phyloP scores from a whole-genome alignment of 2,113 vertebrate species.

The Lichenostomus cassidix region DNA sequence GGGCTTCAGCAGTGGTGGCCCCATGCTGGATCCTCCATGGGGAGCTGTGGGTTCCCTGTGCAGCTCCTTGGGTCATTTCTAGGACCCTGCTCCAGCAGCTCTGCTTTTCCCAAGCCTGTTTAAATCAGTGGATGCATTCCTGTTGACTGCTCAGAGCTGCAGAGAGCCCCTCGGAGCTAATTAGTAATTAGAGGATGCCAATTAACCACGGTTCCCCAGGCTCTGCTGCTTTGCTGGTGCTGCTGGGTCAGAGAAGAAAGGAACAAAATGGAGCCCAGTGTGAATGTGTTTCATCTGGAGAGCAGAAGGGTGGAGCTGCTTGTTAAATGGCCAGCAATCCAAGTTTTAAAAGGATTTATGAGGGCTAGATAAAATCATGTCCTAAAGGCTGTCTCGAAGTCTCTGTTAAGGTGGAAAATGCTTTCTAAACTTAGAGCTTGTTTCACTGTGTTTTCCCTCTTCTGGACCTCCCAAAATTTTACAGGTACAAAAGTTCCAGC shows the following conservation, averaged over 20 bases:
- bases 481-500: background rate
- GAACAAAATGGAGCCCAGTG: background rate
- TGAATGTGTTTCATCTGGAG: background rate
- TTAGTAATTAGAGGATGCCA: background rate
- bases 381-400: background rate
- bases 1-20: background rate
- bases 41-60: background rate
- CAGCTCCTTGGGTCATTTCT: background rate
- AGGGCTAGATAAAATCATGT: background rate
- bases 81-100: background rate
- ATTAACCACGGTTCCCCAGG: background rate
- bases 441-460: background rate
- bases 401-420: background rate
- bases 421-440: background rate
- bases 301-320: slow-evolving; percentile 28
- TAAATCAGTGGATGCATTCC: background rate
- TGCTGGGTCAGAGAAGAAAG: background rate
- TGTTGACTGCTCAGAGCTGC: background rate
- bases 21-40: rapidly evolving
- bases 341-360: slow-evolving; percentile 4
- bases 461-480: background rate
- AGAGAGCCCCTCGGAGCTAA: background rate
- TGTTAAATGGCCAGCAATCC: background rate
- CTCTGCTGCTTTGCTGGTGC: background rate
- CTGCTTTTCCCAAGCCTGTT: background rate